A percentile compares a stretch with the other conserved stretches of the same genome.
phyloP scores from a whole-genome alignment of 2,888 invertebrate genomes.

The Sinelater perroti region DNA sequence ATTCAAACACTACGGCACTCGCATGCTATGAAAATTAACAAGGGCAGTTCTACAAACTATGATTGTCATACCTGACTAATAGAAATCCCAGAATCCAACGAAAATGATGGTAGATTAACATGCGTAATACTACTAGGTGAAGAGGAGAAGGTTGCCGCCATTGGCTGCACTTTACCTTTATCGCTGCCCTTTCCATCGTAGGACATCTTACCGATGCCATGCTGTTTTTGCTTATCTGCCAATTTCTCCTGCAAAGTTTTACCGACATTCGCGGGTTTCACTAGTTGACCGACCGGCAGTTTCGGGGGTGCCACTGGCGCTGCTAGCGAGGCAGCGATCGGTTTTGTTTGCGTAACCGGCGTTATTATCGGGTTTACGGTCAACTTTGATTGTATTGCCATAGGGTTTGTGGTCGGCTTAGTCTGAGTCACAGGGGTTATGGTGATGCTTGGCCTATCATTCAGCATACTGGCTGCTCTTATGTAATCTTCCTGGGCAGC shows the following conservation, averaged over 20 bases:
- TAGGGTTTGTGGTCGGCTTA: constrained; percentile 57
- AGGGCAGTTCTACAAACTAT: neutral
- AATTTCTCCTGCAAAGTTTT: constrained; percentile 76
- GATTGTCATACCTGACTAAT: constrained; percentile 55
- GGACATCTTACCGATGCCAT: constrained; percentile 38
- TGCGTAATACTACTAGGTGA: constrained; percentile 35
- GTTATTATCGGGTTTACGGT: too few species aligned
- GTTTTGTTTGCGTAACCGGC: neutral
- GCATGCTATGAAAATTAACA: constrained; percentile 19
- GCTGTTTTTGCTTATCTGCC: constrained; percentile 70
- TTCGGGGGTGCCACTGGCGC: constrained; percentile 38
- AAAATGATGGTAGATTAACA: constrained; percentile 49
- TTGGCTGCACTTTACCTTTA: constrained; percentile 25
- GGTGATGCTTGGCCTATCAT: constrained; percentile 63
- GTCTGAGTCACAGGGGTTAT: constrained; percentile 57
- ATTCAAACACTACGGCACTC: neutral
- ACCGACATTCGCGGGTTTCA: constrained; percentile 51
- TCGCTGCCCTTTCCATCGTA: constrained; percentile 24
- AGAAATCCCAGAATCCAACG: constrained; percentile 55
- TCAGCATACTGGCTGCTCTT: constrained; percentile 45
- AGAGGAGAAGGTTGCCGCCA: constrained; percentile 28
- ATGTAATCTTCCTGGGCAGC: constrained; percentile 15
- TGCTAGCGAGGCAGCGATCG: constrained; percentile 59
- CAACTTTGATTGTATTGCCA: too few species aligned
- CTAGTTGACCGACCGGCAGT: too few species aligned